These are phyloP conservation scores for Trachemys scripta DNA, from an alignment of 2,113 vertebrate genomes.

Conservation along the genomic window DNA sequence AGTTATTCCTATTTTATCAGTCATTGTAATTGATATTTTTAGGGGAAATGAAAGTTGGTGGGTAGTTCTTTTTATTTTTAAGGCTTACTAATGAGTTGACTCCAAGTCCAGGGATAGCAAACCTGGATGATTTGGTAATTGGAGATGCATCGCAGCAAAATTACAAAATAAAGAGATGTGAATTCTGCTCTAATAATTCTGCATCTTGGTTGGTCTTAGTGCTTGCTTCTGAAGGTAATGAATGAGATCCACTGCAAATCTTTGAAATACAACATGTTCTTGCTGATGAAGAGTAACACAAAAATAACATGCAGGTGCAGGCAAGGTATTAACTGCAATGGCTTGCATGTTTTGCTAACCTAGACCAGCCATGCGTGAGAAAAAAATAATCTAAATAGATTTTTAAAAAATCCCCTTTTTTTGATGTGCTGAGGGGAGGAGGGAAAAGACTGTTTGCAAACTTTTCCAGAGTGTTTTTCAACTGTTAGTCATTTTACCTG, in stretches of 20 bases:
- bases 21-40: not conserved
- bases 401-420: not conserved
- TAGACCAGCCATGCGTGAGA: not conserved
- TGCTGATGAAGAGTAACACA: not conserved
- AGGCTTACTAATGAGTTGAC: conserved; percentile 1
- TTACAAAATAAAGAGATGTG: not conserved
- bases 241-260: not conserved
- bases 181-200: not conserved
- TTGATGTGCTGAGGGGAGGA: not conserved
- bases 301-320: not conserved
- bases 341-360: not conserved
- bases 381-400: not conserved
- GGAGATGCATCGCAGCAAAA: not conserved
- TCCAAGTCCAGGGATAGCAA: not conserved
- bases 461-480: not conserved
- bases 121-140: not conserved
- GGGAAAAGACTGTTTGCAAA: not conserved
- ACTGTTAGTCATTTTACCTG: not conserved
- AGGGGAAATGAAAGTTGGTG: not conserved
- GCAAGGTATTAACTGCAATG: fast-evolving
- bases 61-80: not conserved
- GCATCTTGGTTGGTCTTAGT: not conserved
- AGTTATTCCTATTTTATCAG: not conserved
- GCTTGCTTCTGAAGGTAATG: not conserved
- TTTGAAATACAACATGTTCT: not conserved